phyloP scores from a whole-genome alignment of 2,797 vertebrate species.

The Leuciscus waleckii region DNA sequence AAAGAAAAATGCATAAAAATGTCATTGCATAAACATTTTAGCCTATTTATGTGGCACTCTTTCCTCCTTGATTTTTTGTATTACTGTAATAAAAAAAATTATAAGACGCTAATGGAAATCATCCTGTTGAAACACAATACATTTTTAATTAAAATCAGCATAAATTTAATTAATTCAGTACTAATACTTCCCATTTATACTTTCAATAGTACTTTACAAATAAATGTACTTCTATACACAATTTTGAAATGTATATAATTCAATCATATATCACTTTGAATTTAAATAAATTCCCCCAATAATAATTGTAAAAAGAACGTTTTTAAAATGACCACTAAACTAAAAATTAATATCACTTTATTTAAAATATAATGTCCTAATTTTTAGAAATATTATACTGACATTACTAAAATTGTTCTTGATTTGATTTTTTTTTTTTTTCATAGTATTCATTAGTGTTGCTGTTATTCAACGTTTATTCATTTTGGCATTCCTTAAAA shows the following conservation, averaged over 20 bases:
- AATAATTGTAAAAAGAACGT: background rate
- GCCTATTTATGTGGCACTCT: background rate
- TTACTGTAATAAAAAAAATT: background rate
- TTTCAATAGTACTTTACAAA: background rate
- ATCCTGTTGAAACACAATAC: background rate
- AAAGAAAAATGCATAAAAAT: background rate
- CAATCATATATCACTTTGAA: background rate
- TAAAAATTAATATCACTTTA: background rate
- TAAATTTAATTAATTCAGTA: background rate
- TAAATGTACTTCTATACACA: background rate
- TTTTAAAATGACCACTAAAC: background rate
- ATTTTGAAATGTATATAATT: background rate
- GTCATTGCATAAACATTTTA: background rate
- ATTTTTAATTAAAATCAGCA: background rate
- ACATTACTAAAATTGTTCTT: background rate
- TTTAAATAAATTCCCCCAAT: background rate
- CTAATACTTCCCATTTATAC: background rate
- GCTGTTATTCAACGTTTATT: background rate
- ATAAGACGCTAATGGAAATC: background rate
- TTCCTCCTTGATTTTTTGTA: background rate
- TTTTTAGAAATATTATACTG: background rate
- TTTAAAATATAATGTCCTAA: background rate
- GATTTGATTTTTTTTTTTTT: background rate
- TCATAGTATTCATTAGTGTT: background rate
- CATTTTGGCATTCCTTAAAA: background rate